Base-by-base conservation (phyloP, 2,113 vertebrate genomes). In the Mesoclemmys tuberculata region DNA sequence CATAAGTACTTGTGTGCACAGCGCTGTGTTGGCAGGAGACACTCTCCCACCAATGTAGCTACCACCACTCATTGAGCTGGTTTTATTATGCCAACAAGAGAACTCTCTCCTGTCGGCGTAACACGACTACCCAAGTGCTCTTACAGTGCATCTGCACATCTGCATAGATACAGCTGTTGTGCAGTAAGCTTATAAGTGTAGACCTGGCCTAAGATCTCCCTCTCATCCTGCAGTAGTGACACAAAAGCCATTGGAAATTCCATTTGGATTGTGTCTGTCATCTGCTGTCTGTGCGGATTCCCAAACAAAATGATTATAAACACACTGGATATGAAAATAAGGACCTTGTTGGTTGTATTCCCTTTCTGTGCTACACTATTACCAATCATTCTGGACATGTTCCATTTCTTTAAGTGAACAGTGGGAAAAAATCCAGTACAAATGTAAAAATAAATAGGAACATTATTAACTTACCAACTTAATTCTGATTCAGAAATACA, bases 361-460 rank as follows among this genome's bases (percentile, higher is more conserved):
- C 56, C 14, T n/a, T 85, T 92, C 16, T 26, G 61, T 88, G 68
- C 2, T 48, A 27, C 35, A 71, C 58, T 87, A 82, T 71, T 87
- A 54, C 31, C 41, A 88, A 41, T 89, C 0, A 0, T 84, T 89
- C 52, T 80, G 61, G 52, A 49, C 1, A 1, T 64, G 2, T 44
- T 82, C 11, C n/a, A 31, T 82, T 92, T 91, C 83, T 91, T 88
- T 41, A 92, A 79, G 77, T 48, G 51, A 94, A 77, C 19, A 86
- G 21, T 27, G 61, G 75, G 82, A 80, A 87, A 94, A 85, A 27
- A 1, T 10, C 86, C 9, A 38, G 12, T 93, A 18, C 71, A 94
- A 84, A 84, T 84, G 44, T 71, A 77, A 80, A 68, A 85, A 55
- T 82, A 81, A 95, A 75, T 35, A 87, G 64, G 51, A 92, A 22